Evolutionary conservation across 2,797 vertebrate genomes (phyloP), one percentile per base, ranked within the genome.

Genomic region (Euthynnus affinis): DNA sequence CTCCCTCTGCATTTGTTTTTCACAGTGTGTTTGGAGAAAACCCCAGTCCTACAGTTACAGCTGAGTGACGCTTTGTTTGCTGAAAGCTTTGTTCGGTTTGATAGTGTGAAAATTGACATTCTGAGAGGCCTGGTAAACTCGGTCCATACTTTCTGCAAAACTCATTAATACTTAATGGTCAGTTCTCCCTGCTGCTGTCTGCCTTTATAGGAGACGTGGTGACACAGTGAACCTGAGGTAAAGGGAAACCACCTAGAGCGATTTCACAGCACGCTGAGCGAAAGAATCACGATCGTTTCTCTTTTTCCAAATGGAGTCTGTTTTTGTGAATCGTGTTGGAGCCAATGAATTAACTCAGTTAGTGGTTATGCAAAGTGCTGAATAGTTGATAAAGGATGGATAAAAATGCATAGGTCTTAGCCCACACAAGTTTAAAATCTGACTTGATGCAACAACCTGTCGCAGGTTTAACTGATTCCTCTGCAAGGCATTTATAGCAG

Each of bases 151-250:
- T 13, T 2, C 20, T 63, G 34, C 23, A 25, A 62, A 69, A 68
- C 40, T 60, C 52, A 76, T 80, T 67, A 71, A 78, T 77, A 78
- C 84, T 83, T 74, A 71, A 25, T 23, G 71, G 64, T 70, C 59
- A 48, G 58, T 0, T 6, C 55, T 65, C 57, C n/a, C n/a, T n/a
- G 29, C 60, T 68, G 71, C 22, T 59, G 63, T 74, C 40, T 18
- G 27, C 5, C 12, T 80, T 71, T 57, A 56, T 15, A 40, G 23
- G 22, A 23, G 34, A 55, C 32, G 60, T 18, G 29, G 81, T 56
- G 46, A 52, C 0, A 22, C 29, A 2, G 59, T 57, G 23, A 78
- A 62, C 49, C 40, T 25, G 37, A 74, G 23, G 60, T 32, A 59
- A 53, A 72, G 18, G n/a, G 70, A 78, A 75, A 87, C n/a, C 52